Evolutionary conservation across 2,797 vertebrate species (phyloP), one percentile per base, ranked within the genome.

Genomic region (Meda fulgida): DNA sequence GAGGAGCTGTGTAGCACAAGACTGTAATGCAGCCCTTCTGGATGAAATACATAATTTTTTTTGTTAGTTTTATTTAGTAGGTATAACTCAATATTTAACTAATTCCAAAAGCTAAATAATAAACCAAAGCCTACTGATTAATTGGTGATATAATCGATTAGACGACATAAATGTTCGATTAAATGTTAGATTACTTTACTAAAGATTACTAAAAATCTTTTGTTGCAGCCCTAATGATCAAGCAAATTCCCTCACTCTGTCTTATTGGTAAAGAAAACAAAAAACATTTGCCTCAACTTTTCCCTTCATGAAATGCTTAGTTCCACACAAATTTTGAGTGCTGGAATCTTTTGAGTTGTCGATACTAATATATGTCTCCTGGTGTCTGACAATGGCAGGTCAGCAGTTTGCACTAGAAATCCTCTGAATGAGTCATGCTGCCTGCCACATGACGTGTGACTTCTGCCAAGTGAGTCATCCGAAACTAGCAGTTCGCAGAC

Each of bases 381-480:
- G 85, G 87, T 91, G 79, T 89, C 83, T 40, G 78, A 70, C 67
- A 70, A 89, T 87, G 83, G 80, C 84, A 80, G 92, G 87, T 92
- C 91, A 91, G 88, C 83, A 89, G 75, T 89, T 88, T 90, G 89
- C 81, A 78, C 58, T 84, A 84, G 83, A 69, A 80, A 89, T 85
- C 85, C 72, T 89, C 86, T 80, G 80, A 78, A 78, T 94, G 94
- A 95, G 92, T 95, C 94, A 95, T 92, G 90, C 91, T 87, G 90
- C 88, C 87, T 89, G 90, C 89, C 92, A 89, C 92, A 94, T 94
- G 94, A 94, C 90, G 90, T 90, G 83, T 91, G 81, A 91, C 94
- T 95, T 94, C 94, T 92, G 90, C 93, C 85, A 88, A 88, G 85
- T 92, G 93, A 95, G 83, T 95, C 93, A 95, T 93, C 88, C 60